A percentile compares a stretch with the other conserved stretches of the same genome.
These are phyloP conservation scores for Andrena trimmerana DNA, from an alignment of 2,888 invertebrate species.

Conservation along the genomic window DNA sequence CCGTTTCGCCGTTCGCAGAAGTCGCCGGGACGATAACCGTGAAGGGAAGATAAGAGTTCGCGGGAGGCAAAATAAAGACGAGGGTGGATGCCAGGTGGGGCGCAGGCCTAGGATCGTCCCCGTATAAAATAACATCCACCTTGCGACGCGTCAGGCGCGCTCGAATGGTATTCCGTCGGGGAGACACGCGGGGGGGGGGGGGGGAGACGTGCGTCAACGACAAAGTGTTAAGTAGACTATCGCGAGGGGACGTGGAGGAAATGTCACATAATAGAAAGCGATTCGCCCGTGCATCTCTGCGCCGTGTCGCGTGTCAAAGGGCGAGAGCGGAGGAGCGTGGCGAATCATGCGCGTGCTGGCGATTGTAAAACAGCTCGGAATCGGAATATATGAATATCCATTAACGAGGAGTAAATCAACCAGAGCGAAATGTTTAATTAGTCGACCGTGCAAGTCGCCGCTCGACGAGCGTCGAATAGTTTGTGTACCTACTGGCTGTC, in stretches of 20 bases:
- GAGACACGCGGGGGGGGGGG: conserved; percentile 25
- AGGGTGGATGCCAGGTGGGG: neutral
- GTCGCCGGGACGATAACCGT: conserved; percentile 52
- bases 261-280: conserved; percentile 73
- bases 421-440: conserved; percentile 75
- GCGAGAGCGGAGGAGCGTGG: neutral
- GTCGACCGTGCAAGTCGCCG: conserved; percentile 43
- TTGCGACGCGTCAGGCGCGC: conserved; percentile 3
- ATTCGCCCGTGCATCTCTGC: conserved; percentile 59
- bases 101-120: neutral
- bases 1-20: conserved; percentile 46
- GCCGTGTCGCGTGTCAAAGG: conserved; percentile 57
- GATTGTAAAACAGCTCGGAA: conserved; percentile 38
- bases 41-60: conserved; percentile 46
- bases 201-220: conserved; percentile 15
- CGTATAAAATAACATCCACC: conserved; percentile 47
- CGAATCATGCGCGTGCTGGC: conserved; percentile 16
- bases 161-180: conserved; percentile 36
- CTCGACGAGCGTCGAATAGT: conserved; percentile 51
- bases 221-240: conserved; percentile 31
- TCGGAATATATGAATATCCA: conserved; percentile 78
- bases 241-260: conserved; percentile 16
- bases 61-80: conserved; percentile 18
- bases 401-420: conserved; percentile 76
- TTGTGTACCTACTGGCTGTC: conserved; percentile 30